Evolutionary conservation across 2,888 invertebrate species (phyloP), one percentile per base, ranked within the genome.

Genomic region (Hyalella azteca): DNA sequence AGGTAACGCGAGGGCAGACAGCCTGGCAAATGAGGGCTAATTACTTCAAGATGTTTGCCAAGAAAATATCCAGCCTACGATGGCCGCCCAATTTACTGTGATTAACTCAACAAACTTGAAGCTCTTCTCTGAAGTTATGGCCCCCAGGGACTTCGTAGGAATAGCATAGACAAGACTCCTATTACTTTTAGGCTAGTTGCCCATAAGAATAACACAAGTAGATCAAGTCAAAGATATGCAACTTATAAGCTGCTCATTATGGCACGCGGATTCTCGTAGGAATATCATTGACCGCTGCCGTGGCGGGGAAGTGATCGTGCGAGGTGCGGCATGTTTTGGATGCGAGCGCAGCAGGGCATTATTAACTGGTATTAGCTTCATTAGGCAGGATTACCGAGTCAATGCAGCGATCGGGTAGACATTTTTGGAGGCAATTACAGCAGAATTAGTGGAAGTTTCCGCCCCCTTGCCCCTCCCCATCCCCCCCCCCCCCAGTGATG

Each of bases 361-460:
- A 66, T 66, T 66, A 36, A 66, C 66, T 66, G 66, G 66, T n/a
- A 66, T 66, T 66, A 66, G 66, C 66, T 66, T 66, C 66, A 66
- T 66, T 66, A 66, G 66, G 36, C 36, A 15, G 36, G 66, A 66
- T 66, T 66, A 66, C 66, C 19, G 66, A 66, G 66, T 36, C 66
- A 66, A 66, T 66, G 66, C 36, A 66, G 66, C 66, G 66, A 66
- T 36, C 19, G 36, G 15, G 7, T 29, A 66, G 66, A 66, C 66
- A 36, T 32, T 66, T 66, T 66, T 66, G 66, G 36, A n/a, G 66
- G 66, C 66, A 66, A 66, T 66, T 66, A 66, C 36, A 36, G 32
- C 36, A 32, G 66, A 66, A 66, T 66, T 66, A 66, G 66, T 36
- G 66, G 19, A 29, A 66, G 66, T 66, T 66, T n/a, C n/a, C n/a